Percentiles rank a stretch among this genome's conserved stretches.
These are phyloP conservation scores for Apis dorsata DNA, from an alignment of 1,140 invertebrate species.

Conservation along the genomic window DNA sequence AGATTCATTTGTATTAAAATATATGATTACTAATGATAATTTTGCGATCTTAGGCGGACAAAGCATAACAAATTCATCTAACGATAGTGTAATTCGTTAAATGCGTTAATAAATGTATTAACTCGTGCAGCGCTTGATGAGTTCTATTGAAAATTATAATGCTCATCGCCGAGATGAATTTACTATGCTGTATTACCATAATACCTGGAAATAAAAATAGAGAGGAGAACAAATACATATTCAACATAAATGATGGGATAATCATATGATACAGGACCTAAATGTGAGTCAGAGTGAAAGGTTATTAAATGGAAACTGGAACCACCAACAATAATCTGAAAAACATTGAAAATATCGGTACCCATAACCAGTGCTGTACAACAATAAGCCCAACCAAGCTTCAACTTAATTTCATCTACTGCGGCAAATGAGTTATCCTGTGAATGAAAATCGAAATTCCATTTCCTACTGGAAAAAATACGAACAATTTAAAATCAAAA, in stretches of 20 bases:
- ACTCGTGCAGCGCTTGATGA: slow-evolving; percentile 6
- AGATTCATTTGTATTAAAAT: slow-evolving; percentile 23
- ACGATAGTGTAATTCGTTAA: background rate
- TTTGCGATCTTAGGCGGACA: slow-evolving; percentile 13
- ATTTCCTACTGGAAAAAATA: slow-evolving; percentile 17
- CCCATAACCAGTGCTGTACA: slow-evolving; percentile 78
- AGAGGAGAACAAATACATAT: slow-evolving; percentile 53
- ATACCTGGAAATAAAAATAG: slow-evolving; percentile 67
- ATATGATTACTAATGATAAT: slow-evolving; percentile 34
- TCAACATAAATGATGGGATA: slow-evolving; percentile 48
- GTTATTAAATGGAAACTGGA: slow-evolving; percentile 62
- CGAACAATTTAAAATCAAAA: background rate
- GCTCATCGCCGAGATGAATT: slow-evolving; percentile 39
- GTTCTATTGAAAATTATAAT: background rate
- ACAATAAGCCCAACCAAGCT: slow-evolving; percentile 74
- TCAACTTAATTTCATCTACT: slow-evolving; percentile 66
- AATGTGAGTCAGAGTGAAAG: slow-evolving; percentile 54
- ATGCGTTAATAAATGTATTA: background rate
- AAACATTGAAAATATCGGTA: slow-evolving; percentile 72
- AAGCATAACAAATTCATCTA: slow-evolving; percentile 53
- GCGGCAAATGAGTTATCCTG: slow-evolving; percentile 66
- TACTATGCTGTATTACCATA: slow-evolving; percentile 46
- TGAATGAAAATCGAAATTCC: slow-evolving; percentile 61
- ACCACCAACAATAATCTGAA: slow-evolving; percentile 75
- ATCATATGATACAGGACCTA: slow-evolving; percentile 56